phyloP scores from a whole-genome alignment of 92 coral and sea anemone species.

The Plumapathes pennacea region DNA sequence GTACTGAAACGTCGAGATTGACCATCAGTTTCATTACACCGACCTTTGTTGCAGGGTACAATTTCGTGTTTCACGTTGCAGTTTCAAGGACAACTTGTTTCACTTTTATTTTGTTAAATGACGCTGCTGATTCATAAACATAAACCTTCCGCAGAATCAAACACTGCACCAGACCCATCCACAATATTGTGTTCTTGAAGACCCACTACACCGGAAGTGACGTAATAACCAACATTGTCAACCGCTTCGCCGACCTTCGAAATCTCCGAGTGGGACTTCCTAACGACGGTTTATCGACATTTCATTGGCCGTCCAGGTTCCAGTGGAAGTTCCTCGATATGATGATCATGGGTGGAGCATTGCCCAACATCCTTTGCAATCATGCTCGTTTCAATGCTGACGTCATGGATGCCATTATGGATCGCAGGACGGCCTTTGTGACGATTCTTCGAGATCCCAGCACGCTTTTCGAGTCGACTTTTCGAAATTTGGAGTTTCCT shows the following conservation, averaged over 20 bases:
- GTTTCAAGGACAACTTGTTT: too few species aligned
- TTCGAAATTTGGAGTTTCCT: slow-evolving; percentile 66
- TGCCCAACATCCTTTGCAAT: slow-evolving; percentile 85
- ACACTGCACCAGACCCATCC: slow-evolving; percentile 54
- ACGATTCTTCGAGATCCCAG: slow-evolving; percentile 79
- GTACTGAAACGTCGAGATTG: too few species aligned
- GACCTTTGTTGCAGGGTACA: too few species aligned
- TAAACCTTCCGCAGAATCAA: slow-evolving; percentile 51
- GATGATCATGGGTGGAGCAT: slow-evolving; percentile 70
- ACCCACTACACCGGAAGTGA: slow-evolving; percentile 97
- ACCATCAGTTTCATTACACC: too few species aligned
- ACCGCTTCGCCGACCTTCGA: slow-evolving; percentile 89
- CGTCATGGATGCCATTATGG: slow-evolving; percentile 87
- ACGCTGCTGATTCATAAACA: too few species aligned
- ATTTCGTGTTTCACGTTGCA: too few species aligned
- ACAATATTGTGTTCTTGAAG: slow-evolving; percentile 80
- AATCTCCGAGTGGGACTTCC: slow-evolving; percentile 85
- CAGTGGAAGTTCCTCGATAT: slow-evolving; percentile 92
- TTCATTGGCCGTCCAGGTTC: slow-evolving; percentile 94
- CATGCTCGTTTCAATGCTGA: slow-evolving; percentile 86
- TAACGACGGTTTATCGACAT: slow-evolving; percentile 86
- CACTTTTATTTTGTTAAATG: too few species aligned
- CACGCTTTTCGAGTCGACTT: slow-evolving; percentile 66
- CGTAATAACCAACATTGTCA: slow-evolving; percentile 78
- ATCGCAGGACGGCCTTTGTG: slow-evolving; percentile 67